These are phyloP conservation scores for Drosophila kanapiae DNA, from an alignment of 1,140 invertebrate species.

Conservation along the genomic window DNA sequence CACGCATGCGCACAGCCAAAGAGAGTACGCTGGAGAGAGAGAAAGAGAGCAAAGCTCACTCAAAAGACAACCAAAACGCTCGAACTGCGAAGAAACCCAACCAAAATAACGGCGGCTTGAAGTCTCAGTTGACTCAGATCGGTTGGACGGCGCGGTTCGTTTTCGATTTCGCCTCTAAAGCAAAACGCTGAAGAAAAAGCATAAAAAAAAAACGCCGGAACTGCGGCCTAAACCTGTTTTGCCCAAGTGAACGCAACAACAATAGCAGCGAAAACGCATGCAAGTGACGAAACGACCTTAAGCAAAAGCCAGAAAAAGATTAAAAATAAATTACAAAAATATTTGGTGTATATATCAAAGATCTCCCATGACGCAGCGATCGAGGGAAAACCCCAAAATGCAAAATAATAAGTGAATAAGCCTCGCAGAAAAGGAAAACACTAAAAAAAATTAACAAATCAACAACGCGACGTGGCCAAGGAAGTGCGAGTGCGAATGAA, in stretches of 20 bases:
- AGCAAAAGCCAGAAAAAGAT: constrained; percentile 41
- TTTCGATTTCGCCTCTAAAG: constrained; percentile 25
- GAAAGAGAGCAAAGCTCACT: constrained; percentile 23
- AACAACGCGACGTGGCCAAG: constrained; percentile 38
- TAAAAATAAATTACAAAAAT: constrained; percentile 12
- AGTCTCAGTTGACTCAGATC: constrained; percentile 54
- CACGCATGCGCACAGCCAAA: constrained; percentile 41
- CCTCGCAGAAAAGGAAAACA: not conserved
- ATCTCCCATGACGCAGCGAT: constrained; percentile 14
- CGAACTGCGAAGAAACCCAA: constrained; percentile 25
- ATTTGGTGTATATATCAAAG: not conserved
- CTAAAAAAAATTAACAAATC: not conserved
- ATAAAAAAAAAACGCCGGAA: constrained; percentile 53
- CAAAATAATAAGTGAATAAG: constrained; percentile 9
- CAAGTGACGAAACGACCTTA: constrained; percentile 78
- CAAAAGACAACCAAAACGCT: not conserved
- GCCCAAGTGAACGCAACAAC: constrained; percentile 45
- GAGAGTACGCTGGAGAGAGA: constrained; percentile 1
- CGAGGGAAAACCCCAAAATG: constrained; percentile 7
- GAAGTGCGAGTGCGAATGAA: constrained; percentile 27
- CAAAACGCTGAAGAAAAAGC: constrained; percentile 17
- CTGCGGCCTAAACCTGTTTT: constrained; percentile 68
- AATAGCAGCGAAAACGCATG: constrained; percentile 57
- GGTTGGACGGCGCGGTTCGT: constrained; percentile 44
- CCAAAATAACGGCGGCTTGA: constrained; percentile 30